Evolutionary conservation across 2,888 invertebrate genomes (phyloP), one percentile per base, ranked within the genome.

Genomic region (Pheosia gnoma): DNA sequence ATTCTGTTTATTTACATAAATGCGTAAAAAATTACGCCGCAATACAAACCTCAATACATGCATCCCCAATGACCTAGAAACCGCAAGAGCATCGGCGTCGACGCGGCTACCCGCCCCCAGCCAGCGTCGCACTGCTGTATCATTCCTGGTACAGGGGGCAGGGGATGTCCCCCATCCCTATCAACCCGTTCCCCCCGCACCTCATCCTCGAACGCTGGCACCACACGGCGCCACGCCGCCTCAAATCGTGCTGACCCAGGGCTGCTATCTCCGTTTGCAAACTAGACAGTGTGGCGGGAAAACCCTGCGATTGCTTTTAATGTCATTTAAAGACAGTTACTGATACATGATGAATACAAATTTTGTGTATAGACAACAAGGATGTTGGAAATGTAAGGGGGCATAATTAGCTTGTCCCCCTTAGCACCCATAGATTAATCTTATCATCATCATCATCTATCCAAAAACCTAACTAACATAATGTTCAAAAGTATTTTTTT

Each of bases 91-190:
- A 60, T 52, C 58, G 70, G 78, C 81, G 81, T 75, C 83, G 63
- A 61, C 58, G 72, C 81, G 85, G 83, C 84, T 83, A 67, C 68
- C 66, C 63, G 64, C 68, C 69, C 71, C 67, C 67, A 65, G 67
- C 63, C 72, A 70, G 66, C 82, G 84, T 77, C 87, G 89, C 88
- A 89, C 86, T 89, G 89, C 85, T 83, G 86, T 85, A 82, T 80
- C 85, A 81, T 80, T 80, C 75, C 77, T 75, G 71, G 64, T 71
- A 63, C 65, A 65, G 68, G 68, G 63, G 71, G 25, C 58, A 65
- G 73, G 73, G 73, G 59, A 61, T 55, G 59, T 55, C 57, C 60
- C 63, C 39, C 60, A 43, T 54, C 62, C 58, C 57, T 60, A 54
- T 25, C 25, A 25, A 58, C 54, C 8, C 57, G 65, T 25, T 67